Base-by-base conservation (phyloP, 2,888 invertebrate genomes). In the Mesorhabditis belari region DNA sequence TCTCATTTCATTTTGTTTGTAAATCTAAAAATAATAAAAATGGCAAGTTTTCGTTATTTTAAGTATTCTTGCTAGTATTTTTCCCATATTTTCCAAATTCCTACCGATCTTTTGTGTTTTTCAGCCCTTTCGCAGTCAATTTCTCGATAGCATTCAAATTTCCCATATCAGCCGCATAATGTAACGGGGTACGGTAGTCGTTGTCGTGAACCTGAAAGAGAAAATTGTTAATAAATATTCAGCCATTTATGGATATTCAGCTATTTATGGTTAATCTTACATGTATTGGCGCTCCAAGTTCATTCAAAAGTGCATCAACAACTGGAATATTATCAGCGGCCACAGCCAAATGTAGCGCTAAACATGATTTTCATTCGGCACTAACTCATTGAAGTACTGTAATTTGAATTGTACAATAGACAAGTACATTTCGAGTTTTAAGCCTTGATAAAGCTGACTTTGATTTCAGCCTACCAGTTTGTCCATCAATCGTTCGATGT, bases 271-370 rank as follows among this genome's bases (percentile, higher is more conserved):
- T 2, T 21, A 25, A 54, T 12, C 17, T 49, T 17, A 64, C 64
- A 27, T 69, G 69, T 3, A 66, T 49, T 9, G 63, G 62, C 17
- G 62, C 49, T 27, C 58, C 53, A 6, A 69, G 53, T 12, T 73
- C 66, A 6, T 58, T 57, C 3, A 76, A 57, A 5, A 77, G 55
- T 2, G 75, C 58, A 21, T 71, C 57, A 5, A 78, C 66, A 3
- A 68, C 73, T 0, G 59, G 58, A 0, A 71, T 35, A 50, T 78
- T 79, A 28, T 75, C 58, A 3, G 77, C 73, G 12, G 77, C 69
- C 3, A 78, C 79, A 1, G 77, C 77, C 9, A 79, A 64, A 62
- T 79, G 79, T 2, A 79, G 60, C 4, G 75, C 75, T 0, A 77
- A 63, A 51, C n/a, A n/a, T n/a, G n/a, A n/a, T n/a, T n/a, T n/a